Base-by-base conservation (phyloP, 2,888 invertebrate species). In the Balanococcus diminutus region DNA sequence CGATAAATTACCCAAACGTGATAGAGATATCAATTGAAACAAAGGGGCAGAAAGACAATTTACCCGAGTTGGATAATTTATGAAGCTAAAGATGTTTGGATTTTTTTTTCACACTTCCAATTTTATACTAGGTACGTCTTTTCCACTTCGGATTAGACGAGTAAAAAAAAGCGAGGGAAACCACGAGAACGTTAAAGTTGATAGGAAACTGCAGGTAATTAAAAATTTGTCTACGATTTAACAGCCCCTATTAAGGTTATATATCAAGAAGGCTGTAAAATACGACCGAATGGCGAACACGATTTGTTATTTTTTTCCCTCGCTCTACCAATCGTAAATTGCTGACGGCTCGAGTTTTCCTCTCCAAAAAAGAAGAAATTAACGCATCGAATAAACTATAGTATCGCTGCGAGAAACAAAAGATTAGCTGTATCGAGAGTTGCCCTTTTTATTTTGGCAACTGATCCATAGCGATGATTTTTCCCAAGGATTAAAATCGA, bases 171-270 rank as follows among this genome's bases (percentile, higher is more conserved):
- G 51, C 3, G 51, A 19, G 19, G 28, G 28, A 67, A 67, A 25
- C 25, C 61, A 14, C 61, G n/a, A 11, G 22, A 9, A 46, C 22
- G 14, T 67, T 67, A 67, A 67, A 67, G 61, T n/a, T 22, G 28
- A 67, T 25, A 28, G 9, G 61, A 67, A 67, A 67, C 61, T 67
- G 25, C 19, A 67, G 61, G 61, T 67, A 67, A 67, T 67, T 67
- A 67, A 67, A n/a, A 67, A 67, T 67, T 67, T 67, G 61, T 67
- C 61, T 67, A 67, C 61, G 28, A 67, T 67, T 67, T 67, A 67
- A 67, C 61, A 67, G 28, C 61, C n/a, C 61, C 61, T 67, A 67
- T 67, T 67, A 67, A 67, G 61, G 61, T 67, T 67, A 67, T 67
- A 67, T 28, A 67, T 67, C 61, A 67, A 67, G 61, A 67, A 67